phyloP scores from a whole-genome alignment of 2,888 invertebrate species.

The Lycocerus yunnanus region DNA sequence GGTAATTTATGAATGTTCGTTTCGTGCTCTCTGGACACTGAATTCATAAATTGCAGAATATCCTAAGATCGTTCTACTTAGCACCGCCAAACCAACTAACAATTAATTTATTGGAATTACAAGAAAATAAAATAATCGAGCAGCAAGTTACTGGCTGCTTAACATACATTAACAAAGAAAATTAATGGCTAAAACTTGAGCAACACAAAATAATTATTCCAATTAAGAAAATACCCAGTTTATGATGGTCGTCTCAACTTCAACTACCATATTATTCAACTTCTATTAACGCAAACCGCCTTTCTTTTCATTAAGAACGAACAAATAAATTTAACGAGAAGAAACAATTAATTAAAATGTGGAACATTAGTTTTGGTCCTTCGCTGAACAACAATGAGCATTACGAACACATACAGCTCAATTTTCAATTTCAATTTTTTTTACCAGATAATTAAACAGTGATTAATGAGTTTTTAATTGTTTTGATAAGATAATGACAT shows the following conservation, averaged over 20 bases:
- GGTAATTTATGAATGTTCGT: constrained; percentile 36
- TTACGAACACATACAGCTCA: not conserved
- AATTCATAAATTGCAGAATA: constrained; percentile 29
- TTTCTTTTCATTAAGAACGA: not conserved
- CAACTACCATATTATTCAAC: not conserved
- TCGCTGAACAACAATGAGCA: too few species aligned
- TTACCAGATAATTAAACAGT: not conserved
- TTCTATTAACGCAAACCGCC: not conserved
- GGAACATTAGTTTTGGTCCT: not conserved
- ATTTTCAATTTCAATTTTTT: not conserved
- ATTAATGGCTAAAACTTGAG: not conserved
- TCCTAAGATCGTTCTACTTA: constrained; percentile 25
- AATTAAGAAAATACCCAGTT: not conserved
- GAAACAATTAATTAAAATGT: not conserved
- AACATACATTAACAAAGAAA: not conserved
- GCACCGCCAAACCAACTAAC: constrained; percentile 5
- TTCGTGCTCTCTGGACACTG: constrained; percentile 20
- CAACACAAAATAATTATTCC: not conserved
- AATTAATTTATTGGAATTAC: constrained; percentile 7
- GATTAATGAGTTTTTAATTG: not conserved
- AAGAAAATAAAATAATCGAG: constrained; percentile 6
- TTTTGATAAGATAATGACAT: not conserved
- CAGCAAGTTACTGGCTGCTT: not conserved
- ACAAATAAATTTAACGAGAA: not conserved
- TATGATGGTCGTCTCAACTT: not conserved